phyloP scores from a whole-genome alignment of 2,888 invertebrate genomes.

The Andrena minutula region DNA sequence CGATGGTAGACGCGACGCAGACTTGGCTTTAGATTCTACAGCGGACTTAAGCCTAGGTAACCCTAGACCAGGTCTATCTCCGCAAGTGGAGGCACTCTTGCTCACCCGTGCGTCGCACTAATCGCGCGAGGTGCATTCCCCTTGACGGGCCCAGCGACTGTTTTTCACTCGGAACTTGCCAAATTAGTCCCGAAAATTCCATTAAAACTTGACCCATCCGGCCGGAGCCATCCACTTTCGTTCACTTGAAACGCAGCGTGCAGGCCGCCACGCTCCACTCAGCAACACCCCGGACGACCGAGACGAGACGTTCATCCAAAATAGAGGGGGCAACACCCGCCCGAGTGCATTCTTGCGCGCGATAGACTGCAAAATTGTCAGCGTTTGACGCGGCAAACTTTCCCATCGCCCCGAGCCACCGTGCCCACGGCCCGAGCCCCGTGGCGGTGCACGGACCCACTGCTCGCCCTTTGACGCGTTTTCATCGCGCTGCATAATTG shows the following conservation, averaged over 20 bases:
- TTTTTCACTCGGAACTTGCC: neutral
- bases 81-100: too few relatives aligned
- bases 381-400: slow-evolving; percentile 32
- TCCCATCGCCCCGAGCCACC: slow-evolving; percentile 33
- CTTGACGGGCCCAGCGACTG: neutral
- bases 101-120: too few relatives aligned
- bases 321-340: neutral
- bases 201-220: slow-evolving; percentile 13
- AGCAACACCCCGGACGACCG: neutral
- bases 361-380: slow-evolving; percentile 15
- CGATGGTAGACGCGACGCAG: too few relatives aligned
- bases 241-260: neutral
- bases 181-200: slow-evolving; percentile 1
- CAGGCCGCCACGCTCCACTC: neutral
- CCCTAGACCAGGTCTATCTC: too few relatives aligned
- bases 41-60: neutral
- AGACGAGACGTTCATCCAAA: neutral
- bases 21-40: neutral
- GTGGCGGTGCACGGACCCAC: slow-evolving; percentile 43
- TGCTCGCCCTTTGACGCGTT: slow-evolving; percentile 52
- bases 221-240: neutral
- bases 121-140: too few relatives aligned
- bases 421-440: slow-evolving; percentile 17
- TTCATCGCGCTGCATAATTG: slow-evolving; percentile 50
- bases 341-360: slow-evolving; percentile 3